These are phyloP conservation scores for Potamarius usumacintae DNA, from an alignment of 2,113 vertebrate genomes.

Conservation along the genomic window DNA sequence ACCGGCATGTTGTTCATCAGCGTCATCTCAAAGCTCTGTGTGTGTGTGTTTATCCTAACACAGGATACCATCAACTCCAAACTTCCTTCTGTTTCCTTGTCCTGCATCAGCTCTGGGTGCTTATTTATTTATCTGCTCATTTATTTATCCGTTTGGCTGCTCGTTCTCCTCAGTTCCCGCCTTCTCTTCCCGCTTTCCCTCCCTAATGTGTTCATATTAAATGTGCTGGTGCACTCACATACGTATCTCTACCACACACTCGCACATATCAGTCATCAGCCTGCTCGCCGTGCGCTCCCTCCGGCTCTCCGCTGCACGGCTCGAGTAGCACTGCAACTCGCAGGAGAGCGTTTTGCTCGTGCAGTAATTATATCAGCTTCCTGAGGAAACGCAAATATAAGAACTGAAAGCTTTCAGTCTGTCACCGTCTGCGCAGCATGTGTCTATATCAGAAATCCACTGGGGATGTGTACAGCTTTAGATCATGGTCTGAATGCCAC, in stretches of 20 bases:
- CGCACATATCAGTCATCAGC: conserved; percentile 25
- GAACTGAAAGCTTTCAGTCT: conserved; percentile 28
- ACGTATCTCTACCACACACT: not conserved
- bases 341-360: conserved; percentile 24
- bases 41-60: not conserved
- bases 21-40: conserved; percentile 33
- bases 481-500: not conserved
- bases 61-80: conserved; percentile 48
- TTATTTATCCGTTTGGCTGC: conserved; percentile 40
- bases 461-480: not conserved
- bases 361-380: conserved; percentile 48
- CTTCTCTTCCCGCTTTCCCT: not conserved
- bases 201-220: conserved; percentile 5
- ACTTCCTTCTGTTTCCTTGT: conserved; percentile 3
- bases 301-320: conserved; percentile 23
- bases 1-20: conserved; percentile 56
- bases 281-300: conserved; percentile 8
- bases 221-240: not conserved
- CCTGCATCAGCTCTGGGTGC: not conserved
- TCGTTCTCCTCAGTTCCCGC: conserved; percentile 15
- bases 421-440: conserved; percentile 1
- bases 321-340: conserved; percentile 33
- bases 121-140: conserved; percentile 47
- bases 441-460: not conserved
- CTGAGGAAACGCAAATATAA: conserved; percentile 44